Evolutionary conservation across 2,888 invertebrate species (phyloP), one percentile per base, ranked within the genome.

Genomic region (Amblyteles armatorius): DNA sequence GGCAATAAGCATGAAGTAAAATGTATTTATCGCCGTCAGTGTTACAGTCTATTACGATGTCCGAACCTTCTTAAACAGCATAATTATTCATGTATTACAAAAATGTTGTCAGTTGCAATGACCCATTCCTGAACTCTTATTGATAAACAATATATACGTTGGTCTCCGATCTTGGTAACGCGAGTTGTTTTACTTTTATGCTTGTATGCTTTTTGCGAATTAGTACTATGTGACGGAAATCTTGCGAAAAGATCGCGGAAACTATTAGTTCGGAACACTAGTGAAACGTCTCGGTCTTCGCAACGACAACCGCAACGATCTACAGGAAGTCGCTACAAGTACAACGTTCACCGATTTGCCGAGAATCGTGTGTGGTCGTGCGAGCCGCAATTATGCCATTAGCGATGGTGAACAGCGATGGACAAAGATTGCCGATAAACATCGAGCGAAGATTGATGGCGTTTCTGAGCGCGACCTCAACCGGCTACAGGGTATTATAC

Each of bases 331-430:
- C 55, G 52, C 36, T 77, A 22, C 65, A 26, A 50, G 33, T 48
- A 44, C 29, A 16, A n/a, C 73, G 48, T 72, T 40, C 26, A 69
- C 44, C 78, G 77, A 81, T 74, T 79, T 72, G 67, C 72, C 36
- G 52, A 76, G 48, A 69, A 79, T 71, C 44, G 71, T 65, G 72
- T 52, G 52, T 57, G 76, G 76, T 36, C 26, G 68, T 77, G 52
- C 68, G 48, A 16, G 69, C 52, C 77, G 13, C 44, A 67, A 78
- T 81, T 78, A 78, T 81, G 76, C 78, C 69, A 84, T 84, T 82
- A 84, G 72, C 36, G 78, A 67, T 48, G 16, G 36, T 6, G 60
- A 71, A 16, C 40, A 36, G 33, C 50, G 68, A 55, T 63, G 57
- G 71, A 82, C 44, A 82, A 71, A 36, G 78, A 76, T 79, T 29